Evolutionary conservation across 2,888 invertebrate genomes (phyloP).

Genomic region (Sarcophaga subvicina): DNA sequence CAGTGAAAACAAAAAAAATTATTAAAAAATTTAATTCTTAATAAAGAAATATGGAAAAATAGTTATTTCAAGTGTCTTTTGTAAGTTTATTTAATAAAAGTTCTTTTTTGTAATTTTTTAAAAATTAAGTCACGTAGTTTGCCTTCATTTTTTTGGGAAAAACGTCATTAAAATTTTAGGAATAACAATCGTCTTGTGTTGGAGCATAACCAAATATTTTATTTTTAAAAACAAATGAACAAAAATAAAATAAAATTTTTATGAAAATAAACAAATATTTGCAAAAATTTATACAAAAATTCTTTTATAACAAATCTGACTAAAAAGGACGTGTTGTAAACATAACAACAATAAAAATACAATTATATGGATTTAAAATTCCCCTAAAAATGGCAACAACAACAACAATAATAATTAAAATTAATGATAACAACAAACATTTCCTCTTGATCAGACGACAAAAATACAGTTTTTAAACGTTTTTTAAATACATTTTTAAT

Average conservation of each 20-base stretch:
- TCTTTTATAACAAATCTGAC: not conserved
- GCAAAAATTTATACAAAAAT: not conserved
- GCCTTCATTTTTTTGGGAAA: too few species aligned
- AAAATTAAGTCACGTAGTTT: too few species aligned
- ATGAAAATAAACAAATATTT: not conserved
- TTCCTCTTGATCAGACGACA: conserved; percentile 1
- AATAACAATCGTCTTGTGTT: too few species aligned
- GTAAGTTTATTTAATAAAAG: too few species aligned
- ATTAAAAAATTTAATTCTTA: too few species aligned
- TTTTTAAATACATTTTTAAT: not conserved
- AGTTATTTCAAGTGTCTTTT: too few species aligned
- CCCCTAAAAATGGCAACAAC: not conserved
- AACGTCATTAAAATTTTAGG: too few species aligned
- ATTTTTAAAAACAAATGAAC: too few species aligned
- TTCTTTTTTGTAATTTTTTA: too few species aligned
- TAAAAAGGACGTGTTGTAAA: not conserved
- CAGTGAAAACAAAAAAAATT: too few species aligned
- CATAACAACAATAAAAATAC: not conserved
- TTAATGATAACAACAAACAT: conserved; percentile 3
- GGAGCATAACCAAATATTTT: too few species aligned
- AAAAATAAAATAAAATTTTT: not conserved
- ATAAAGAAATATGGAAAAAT: too few species aligned
- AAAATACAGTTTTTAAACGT: not conserved
- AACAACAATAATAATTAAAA: not conserved
- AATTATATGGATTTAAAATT: not conserved